Evolutionary conservation across 2,113 vertebrate genomes (phyloP), one percentile per base, ranked within the genome.

Genomic region (Oryzias curvinotus): DNA sequence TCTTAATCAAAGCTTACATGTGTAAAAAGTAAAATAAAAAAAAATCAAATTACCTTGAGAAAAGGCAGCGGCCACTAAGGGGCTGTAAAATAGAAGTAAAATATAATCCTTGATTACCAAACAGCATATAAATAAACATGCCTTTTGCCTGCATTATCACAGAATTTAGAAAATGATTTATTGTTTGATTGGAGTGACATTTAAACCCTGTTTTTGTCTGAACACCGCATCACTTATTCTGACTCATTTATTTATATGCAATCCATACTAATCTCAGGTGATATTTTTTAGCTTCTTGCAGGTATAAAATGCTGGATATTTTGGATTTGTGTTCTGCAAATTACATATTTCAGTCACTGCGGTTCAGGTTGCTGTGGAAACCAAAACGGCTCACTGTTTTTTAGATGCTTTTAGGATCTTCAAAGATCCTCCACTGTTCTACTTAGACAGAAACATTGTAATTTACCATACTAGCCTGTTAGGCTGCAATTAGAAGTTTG

Each of bases 361-460:
- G 23, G 50, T 76, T 55, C 57, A 52, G 49, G 80, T 72, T 71
- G 73, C 76, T 75, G 83, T 83, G 61, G 82, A 75, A 82, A 83
- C 63, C 43, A 49, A 41, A 64, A 52, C 58, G 67, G 72, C 60
- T 65, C 70, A 36, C 57, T 30, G 54, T 21, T 51, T 54, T 46
- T 73, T 60, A 74, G 64, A 73, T 67, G 72, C 60, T 69, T 78
- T 79, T 69, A 57, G 69, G 55, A 72, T 77, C 75, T 71, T 87
- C 72, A 85, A 83, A 83, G 82, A 42, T 17, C 12, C 36, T 16
- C 14, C 17, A 49, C 66, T 65, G 72, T 81, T 84, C 28, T 71
- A 66, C 46, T 65, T 73, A 71, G 78, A 70, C 30, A 54, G 63
- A 81, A 71, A 65, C 44, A 77, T 68, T 70, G 71, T 48, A 36